A percentile compares a stretch with the other conserved stretches of the same genome.
Evolutionary conservation across 2,797 vertebrate species (phyloP).

Genomic region (Sus cebifrons): DNA sequence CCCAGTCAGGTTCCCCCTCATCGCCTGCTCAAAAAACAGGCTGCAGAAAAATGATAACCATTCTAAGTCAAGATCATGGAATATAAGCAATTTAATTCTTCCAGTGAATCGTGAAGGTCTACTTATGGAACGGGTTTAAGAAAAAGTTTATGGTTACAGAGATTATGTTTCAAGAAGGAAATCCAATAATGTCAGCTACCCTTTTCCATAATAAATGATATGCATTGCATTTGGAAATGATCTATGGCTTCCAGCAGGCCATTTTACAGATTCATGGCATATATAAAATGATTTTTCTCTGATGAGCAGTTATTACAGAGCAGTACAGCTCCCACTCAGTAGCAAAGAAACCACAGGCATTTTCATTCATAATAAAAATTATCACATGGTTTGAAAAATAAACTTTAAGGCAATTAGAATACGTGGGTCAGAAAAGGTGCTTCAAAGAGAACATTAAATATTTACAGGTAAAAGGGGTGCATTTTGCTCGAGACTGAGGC

Average conservation of each 20-base stretch:
- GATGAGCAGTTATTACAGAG: neutral
- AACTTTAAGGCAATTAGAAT: conserved; percentile 47
- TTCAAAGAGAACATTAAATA: conserved; percentile 63
- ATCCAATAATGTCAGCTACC: neutral
- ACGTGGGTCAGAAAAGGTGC: neutral
- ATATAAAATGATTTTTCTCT: neutral
- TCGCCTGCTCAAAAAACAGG: neutral
- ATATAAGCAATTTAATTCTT: neutral
- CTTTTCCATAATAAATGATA: conserved; percentile 40
- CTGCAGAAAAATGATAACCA: neutral
- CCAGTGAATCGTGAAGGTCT: neutral
- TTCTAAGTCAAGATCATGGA: neutral
- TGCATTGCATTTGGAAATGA: neutral
- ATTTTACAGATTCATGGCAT: neutral
- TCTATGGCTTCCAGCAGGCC: neutral
- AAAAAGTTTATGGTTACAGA: neutral
- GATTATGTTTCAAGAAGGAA: conserved; percentile 62
- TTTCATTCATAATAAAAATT: conserved; percentile 60
- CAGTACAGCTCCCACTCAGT: neutral
- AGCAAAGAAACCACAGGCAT: conserved; percentile 54
- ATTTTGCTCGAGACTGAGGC: conserved; percentile 68
- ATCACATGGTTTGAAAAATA: conserved; percentile 56
- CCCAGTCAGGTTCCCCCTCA: neutral
- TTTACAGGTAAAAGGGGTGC: conserved; percentile 54
- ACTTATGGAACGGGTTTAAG: neutral